These are phyloP conservation scores for Ptyas mucosa DNA, from an alignment of 2,113 vertebrate species.

Conservation along the genomic window DNA sequence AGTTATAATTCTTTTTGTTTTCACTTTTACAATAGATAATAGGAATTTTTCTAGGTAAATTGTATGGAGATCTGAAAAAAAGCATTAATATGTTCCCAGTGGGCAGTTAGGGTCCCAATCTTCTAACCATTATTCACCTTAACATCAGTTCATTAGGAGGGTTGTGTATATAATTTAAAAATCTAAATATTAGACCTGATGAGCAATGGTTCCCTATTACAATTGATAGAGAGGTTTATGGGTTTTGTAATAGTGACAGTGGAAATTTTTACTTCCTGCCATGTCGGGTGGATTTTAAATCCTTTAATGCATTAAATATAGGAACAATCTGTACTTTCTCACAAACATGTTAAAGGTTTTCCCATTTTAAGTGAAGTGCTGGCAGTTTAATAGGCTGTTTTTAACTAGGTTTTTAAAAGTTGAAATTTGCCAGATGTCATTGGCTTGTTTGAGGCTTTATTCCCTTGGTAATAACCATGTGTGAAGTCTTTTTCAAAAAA, in stretches of 20 bases:
- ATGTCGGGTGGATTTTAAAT: conserved; percentile 25
- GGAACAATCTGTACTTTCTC: conserved; percentile 55
- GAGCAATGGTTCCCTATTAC: conserved; percentile 23
- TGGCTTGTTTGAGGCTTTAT: conserved; percentile 79
- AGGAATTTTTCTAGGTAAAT: background rate
- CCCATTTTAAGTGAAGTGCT: conserved; percentile 69
- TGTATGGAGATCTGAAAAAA: background rate
- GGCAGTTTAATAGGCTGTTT: conserved; percentile 83
- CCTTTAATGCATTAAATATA: conserved; percentile 24
- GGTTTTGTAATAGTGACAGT: background rate
- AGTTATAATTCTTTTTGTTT: conserved; percentile 40
- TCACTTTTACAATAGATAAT: conserved; percentile 48
- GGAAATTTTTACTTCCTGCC: background rate
- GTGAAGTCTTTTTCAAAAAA: conserved; percentile 74
- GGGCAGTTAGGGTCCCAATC: background rate
- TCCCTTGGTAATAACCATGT: conserved; percentile 75
- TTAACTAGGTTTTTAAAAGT: conserved; percentile 61
- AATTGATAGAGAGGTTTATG: conserved; percentile 34
- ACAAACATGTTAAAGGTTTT: conserved; percentile 61
- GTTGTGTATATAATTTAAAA: conserved; percentile 42
- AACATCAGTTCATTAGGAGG: background rate
- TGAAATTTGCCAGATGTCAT: conserved; percentile 94
- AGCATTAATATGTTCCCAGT: background rate
- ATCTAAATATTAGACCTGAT: conserved; percentile 39
- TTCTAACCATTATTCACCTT: background rate